Evolutionary conservation across 2,113 vertebrate genomes (phyloP), one percentile per base, ranked within the genome.

Genomic region (Halichoerus grypus): DNA sequence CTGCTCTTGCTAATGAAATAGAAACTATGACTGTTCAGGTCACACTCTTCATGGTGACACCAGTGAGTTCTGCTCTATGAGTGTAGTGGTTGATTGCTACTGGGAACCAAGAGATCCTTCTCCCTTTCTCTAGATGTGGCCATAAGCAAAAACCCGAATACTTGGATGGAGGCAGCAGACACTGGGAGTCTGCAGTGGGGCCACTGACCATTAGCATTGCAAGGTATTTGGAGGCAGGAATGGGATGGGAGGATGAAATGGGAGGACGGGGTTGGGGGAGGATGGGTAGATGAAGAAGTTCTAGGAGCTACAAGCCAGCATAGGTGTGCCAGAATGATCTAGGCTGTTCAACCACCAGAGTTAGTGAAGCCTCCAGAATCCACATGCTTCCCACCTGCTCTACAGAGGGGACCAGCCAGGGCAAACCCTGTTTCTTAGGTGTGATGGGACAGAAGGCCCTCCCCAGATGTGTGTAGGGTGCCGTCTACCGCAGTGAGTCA

Each of bases 121-220:
- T 84, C 13, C 22, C 33, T 76, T 33, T 74, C 15, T 80, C 59
- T 46, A 55, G 51, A 74, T 22, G 36, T 63, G 84, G 46, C 39
- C 31, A 9, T 1, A 31, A 39, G 39, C 57, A 49, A 49, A 92
- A 69, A 0, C 42, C 5, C 11, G 11, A 18, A 42, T 15, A 18
- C 39, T 14, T 53, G 28, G 24, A 3, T 0, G 10, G 61, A n/a
- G 28, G 15, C 0, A 24, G 42, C 5, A 12, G 36, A 76, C 42
- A 53, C 33, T 8, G 71, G 21, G 26, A 53, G 36, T 36, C 51
- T 65, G 24, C 5, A 21, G 46, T 1, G 18, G 53, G 7, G 10
- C 18, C 26, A 2, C n/a, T 2, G 5, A 3, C 19, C 51, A 49
- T 6, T 1, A 19, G 51, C 18, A 28, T 1, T 1, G 3, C 19